phyloP scores from a whole-genome alignment of 1,140 invertebrate genomes.

The Episyrphus balteatus region DNA sequence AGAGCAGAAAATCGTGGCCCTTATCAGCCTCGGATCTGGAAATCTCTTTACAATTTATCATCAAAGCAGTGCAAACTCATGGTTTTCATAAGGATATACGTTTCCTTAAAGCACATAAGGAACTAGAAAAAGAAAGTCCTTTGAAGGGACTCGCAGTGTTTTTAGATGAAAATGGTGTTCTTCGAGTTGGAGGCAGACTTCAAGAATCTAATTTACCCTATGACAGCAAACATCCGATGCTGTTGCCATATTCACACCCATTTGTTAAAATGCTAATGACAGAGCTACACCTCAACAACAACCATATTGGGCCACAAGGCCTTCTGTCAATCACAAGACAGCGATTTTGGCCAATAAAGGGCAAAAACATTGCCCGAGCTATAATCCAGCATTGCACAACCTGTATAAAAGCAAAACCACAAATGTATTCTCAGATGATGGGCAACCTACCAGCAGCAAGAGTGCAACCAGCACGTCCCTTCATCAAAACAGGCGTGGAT shows the following conservation, averaged over 20 bases:
- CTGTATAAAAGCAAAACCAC: slow-evolving; percentile 9
- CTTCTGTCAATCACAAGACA: neutral
- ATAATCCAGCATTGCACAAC: slow-evolving; percentile 13
- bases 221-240: too few species aligned
- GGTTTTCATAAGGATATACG: neutral
- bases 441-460: neutral
- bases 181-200: too few species aligned
- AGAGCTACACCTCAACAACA: neutral
- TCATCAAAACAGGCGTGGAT: slow-evolving; percentile 17
- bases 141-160: neutral
- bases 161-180: neutral
- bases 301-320: neutral
- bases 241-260: neutral
- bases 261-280: neutral
- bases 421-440: neutral
- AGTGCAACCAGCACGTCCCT: neutral
- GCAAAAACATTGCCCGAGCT: neutral
- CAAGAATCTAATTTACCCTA: too few species aligned
- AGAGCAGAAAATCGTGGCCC: too few species aligned
- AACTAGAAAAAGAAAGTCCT: neutral
- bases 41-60: too few species aligned
- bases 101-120: neutral
- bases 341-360: neutral
- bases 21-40: too few species aligned
- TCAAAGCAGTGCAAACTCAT: too few species aligned